Percentiles rank a stretch among this genome's conserved stretches.
Evolutionary conservation across 2,113 vertebrate genomes (phyloP).

Genomic region (Mormyrus lacerda): DNA sequence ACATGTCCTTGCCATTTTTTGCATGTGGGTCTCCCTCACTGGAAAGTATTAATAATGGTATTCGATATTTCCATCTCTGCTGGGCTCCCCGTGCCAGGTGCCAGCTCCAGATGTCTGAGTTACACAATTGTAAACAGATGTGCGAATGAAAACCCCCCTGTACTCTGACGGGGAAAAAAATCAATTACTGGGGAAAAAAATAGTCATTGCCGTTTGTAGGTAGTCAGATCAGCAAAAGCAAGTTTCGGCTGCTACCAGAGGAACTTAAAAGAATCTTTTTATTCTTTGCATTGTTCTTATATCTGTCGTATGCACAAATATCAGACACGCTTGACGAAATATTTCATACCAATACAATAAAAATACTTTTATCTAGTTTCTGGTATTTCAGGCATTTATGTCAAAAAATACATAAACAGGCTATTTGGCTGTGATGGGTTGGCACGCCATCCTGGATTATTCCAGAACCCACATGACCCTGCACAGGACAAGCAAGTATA

Average conservation of each 20-base stretch:
- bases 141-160: conserved; percentile 1
- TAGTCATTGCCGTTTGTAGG: background rate
- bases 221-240: background rate
- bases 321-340: background rate
- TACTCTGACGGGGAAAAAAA: conserved; percentile 14
- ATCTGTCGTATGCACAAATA: background rate
- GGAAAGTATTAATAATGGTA: conserved; percentile 20
- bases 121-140: conserved; percentile 18
- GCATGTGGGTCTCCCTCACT: conserved; percentile 6
- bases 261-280: background rate
- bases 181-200: conserved; percentile 13
- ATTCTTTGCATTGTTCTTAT: background rate
- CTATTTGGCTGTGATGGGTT: background rate
- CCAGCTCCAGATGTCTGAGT: conserved; percentile 16
- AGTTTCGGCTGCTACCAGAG: background rate
- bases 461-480: background rate
- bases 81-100: background rate
- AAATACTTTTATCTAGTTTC: background rate
- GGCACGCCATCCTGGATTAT: background rate
- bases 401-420: background rate
- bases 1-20: background rate
- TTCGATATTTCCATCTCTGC: conserved; percentile 18
- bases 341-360: background rate
- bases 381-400: background rate
- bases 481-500: background rate